Conservation (phyloP, 2,113 vertebrate species). For the Erinaceus europaeus region DNA sequence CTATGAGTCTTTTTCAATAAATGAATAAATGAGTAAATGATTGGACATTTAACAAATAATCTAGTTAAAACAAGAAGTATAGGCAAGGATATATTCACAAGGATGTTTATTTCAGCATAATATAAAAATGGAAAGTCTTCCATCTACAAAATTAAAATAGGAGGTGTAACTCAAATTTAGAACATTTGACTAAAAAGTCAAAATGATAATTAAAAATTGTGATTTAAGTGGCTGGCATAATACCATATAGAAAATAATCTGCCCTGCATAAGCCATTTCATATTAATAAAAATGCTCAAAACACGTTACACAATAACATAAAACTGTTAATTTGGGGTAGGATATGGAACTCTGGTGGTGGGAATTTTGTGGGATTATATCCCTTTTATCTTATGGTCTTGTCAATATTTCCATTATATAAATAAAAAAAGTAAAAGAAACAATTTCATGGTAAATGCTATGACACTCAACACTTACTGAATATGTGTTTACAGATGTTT, state of each 20-base stretch:
- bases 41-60: neutral
- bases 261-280: neutral
- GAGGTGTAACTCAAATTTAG: too few species aligned
- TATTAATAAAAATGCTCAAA: neutral
- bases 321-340: too few species aligned
- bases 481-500: neutral
- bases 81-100: neutral
- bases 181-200: too few species aligned
- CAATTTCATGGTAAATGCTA: neutral
- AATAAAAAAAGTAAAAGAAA: too few species aligned
- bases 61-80: neutral
- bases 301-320: neutral
- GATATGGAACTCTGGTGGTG: too few species aligned
- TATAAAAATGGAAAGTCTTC: neutral
- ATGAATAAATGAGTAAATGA: neutral
- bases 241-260: slow-evolving; percentile 9
- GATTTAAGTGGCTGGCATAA: neutral
- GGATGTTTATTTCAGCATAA: neutral
- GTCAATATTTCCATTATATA: too few species aligned
- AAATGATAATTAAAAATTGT: neutral
- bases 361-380: too few species aligned
- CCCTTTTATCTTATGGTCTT: too few species aligned
- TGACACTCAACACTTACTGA: neutral
- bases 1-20: too few species aligned
- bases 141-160: slow-evolving; percentile 17